These are phyloP conservation scores for Pantala flavescens DNA, from an alignment of 1,140 invertebrate species.

Conservation along the genomic window DNA sequence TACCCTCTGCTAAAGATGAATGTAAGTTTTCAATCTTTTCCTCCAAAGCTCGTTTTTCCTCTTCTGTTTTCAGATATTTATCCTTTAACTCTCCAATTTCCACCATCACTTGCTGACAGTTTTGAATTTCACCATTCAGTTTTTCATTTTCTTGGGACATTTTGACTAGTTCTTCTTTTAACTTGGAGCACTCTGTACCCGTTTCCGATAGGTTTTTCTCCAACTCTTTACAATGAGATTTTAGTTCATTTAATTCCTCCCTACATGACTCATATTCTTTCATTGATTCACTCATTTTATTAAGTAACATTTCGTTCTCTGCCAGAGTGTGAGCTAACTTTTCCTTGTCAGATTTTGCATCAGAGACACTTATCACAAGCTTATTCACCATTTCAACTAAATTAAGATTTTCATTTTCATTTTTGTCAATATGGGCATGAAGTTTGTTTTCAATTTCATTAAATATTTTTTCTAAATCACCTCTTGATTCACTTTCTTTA, in stretches of 20 bases:
- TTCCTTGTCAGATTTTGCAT: not conserved
- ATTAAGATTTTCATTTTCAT: not conserved
- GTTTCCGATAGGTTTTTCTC: not conserved
- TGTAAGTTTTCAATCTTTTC: not conserved
- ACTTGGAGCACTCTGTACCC: not conserved
- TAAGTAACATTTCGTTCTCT: not conserved
- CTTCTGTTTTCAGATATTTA: not conserved
- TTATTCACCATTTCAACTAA: not conserved
- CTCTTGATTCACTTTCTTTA: not conserved
- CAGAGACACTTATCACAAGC: not conserved
- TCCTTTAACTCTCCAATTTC: not conserved
- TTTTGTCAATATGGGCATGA: not conserved
- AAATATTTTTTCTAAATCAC: not conserved
- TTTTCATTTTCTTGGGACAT: not conserved
- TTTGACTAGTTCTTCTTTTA: not conserved
- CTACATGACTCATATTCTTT: not conserved
- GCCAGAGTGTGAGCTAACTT: not conserved
- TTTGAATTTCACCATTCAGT: not conserved
- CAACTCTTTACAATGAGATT: not conserved
- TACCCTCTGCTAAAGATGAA: not conserved
- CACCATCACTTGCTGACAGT: not conserved
- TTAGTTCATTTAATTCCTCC: not conserved
- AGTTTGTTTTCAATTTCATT: not conserved
- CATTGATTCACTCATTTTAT: not conserved
- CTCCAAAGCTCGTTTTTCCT: not conserved